Conservation (phyloP, 2,113 vertebrate species). For the Hydrochoerus hydrochaeris region DNA sequence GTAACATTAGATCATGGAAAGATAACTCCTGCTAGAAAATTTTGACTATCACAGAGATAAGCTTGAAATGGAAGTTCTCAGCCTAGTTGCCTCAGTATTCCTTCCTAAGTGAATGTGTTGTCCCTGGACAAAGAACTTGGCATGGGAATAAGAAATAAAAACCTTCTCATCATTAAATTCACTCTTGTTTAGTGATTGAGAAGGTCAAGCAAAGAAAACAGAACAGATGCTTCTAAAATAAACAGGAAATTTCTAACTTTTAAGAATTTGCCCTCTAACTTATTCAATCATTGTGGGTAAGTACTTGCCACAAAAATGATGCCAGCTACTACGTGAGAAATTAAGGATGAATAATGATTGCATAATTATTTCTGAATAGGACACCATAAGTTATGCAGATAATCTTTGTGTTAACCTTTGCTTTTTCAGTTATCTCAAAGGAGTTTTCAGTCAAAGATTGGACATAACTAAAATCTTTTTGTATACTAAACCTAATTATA, state of each 20-base stretch:
- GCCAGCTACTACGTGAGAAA: neutral
- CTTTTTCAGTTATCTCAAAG: neutral
- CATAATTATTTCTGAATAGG: neutral
- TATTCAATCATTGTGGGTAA: neutral
- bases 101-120: neutral
- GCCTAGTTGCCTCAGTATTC: neutral
- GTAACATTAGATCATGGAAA: neutral
- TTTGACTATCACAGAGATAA: neutral
- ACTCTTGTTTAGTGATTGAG: neutral
- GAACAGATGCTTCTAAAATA: neutral
- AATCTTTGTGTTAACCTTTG: neutral
- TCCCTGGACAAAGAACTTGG: neutral
- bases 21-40: neutral
- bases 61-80: neutral
- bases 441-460: neutral
- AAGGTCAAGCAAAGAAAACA: neutral
- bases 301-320: neutral
- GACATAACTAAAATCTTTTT: conserved; percentile 6
- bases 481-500: conserved; percentile 40
- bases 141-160: neutral
- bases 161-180: neutral
- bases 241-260: neutral
- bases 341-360: neutral
- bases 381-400: neutral
- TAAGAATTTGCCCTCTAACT: neutral